phyloP scores from a whole-genome alignment of 2,888 invertebrate species.

The Parnassius glacialis region DNA sequence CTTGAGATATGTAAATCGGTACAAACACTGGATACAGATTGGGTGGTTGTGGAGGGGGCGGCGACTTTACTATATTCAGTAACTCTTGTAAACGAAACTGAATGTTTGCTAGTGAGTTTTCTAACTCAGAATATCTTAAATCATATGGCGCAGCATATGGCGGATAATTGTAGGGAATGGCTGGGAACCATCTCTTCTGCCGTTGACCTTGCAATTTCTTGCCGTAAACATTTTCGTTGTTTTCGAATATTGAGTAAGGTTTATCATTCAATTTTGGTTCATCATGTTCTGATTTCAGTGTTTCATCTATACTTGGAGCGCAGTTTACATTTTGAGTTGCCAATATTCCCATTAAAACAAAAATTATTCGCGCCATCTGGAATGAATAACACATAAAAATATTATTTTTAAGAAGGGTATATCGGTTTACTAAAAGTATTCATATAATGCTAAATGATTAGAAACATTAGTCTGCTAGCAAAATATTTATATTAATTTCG shows the following conservation, averaged over 20 bases:
- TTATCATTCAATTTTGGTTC: conserved; percentile 38
- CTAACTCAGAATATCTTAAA: conserved; percentile 21
- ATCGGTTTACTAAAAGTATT: no score
- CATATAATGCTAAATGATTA: no score
- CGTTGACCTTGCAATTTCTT: conserved; percentile 37
- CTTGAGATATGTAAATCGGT: conserved; percentile 39
- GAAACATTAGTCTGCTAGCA: no score
- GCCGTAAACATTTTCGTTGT: conserved; percentile 34
- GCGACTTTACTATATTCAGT: conserved; percentile 31
- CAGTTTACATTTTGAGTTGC: conserved; percentile 47
- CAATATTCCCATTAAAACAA: conserved; percentile 44
- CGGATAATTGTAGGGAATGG: conserved; percentile 30
- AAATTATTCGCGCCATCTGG: conserved; percentile 56
- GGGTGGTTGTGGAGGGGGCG: conserved; percentile 35
- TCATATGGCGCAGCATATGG: conserved; percentile 9
- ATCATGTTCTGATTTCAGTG: conserved; percentile 23
- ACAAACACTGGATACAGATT: conserved; percentile 47
- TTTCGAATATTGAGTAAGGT: conserved; percentile 34
- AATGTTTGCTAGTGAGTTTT: conserved; percentile 14
- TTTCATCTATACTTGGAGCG: conserved; percentile 46
- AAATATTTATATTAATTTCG: no score
- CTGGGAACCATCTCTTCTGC: conserved; percentile 43
- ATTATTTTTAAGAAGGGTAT: no score
- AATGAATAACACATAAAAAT: conserved; percentile 37
- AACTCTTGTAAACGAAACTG: conserved; percentile 19